Evolutionary conservation across 2,797 vertebrate species (phyloP), one percentile per base, ranked within the genome.

Genomic region (Sebastes steindachneri): DNA sequence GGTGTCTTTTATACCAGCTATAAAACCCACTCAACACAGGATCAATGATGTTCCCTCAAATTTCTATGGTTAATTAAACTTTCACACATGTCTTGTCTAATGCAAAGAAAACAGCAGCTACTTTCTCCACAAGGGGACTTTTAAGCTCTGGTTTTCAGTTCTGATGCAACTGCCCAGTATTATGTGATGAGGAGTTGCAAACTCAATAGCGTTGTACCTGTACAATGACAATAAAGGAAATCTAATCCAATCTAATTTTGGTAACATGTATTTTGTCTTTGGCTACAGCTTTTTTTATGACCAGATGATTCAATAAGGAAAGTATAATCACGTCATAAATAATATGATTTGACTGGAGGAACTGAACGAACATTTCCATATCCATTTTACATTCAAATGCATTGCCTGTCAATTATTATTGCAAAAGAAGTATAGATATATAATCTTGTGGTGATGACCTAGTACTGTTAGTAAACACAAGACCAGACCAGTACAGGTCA

Each of bases 331-430:
- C 57, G 15, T 29, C 17, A 73, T 68, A 62, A 66, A 81, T 29
- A 0, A 70, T n/a, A 28, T 28, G 8, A 71, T 37, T 28, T 57
- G 59, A 54, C 10, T 29, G 31, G 3, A 10, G 19, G 19, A 71
- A 54, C 23, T 8, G 19, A 12, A 28, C 33, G 1, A 74, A 35
- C n/a, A 33, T 71, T 58, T 60, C 9, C n/a, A 54, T 17, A 31
- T 72, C 11, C 19, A 41, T 65, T n/a, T 83, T 10, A 55, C 26
- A 68, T 54, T 68, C 28, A 37, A 77, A 76, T 41, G 37, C 37
- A 41, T 41, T 41, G 2, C 37, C 37, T 41, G 14, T 41, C 37
- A 41, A 41, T 41, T 41, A 41, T 41, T 41, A 41, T 41, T 41
- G 37, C 37, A 41, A 41, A 41, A 3, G 37, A 41, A 41, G 37